These are phyloP conservation scores for Lanius collurio DNA, from an alignment of 2,113 vertebrate species.

Conservation along the genomic window DNA sequence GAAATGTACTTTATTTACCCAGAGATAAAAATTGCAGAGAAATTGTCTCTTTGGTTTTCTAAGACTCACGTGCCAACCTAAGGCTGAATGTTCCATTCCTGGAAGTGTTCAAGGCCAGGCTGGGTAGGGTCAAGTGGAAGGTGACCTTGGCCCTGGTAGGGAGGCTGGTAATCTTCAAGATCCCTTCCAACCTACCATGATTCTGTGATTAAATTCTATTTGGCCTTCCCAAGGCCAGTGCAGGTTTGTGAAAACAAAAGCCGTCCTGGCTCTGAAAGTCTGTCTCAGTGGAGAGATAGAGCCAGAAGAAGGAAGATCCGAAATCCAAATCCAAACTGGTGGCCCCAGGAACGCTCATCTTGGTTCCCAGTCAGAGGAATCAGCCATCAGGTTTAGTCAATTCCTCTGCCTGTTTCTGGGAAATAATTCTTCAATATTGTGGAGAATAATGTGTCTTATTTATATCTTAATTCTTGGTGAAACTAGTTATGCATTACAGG, in stretches of 20 bases:
- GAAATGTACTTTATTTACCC: background rate
- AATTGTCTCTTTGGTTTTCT: background rate
- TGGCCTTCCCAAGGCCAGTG: background rate
- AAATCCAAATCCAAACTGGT: background rate
- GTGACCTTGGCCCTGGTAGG: background rate
- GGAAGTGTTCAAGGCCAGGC: background rate
- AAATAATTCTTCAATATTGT: background rate
- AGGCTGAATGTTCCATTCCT: background rate
- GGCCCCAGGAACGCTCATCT: background rate
- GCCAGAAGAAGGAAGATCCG: background rate
- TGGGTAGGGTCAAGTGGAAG: background rate
- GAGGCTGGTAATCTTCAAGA: background rate
- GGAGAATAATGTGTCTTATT: background rate
- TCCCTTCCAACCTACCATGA: background rate
- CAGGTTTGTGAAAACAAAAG: background rate
- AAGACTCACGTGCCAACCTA: accelerated
- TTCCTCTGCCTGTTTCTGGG: background rate
- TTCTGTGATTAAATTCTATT: background rate
- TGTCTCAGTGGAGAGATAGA: background rate
- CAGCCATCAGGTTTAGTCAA: background rate
- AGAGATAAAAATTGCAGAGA: background rate
- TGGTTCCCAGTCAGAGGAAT: background rate
- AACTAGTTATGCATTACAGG: background rate
- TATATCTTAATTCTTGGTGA: background rate
- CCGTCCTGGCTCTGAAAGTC: background rate